Evolutionary conservation across 2,888 invertebrate genomes (phyloP).

Genomic region (Vannuccia rotundouncinata): DNA sequence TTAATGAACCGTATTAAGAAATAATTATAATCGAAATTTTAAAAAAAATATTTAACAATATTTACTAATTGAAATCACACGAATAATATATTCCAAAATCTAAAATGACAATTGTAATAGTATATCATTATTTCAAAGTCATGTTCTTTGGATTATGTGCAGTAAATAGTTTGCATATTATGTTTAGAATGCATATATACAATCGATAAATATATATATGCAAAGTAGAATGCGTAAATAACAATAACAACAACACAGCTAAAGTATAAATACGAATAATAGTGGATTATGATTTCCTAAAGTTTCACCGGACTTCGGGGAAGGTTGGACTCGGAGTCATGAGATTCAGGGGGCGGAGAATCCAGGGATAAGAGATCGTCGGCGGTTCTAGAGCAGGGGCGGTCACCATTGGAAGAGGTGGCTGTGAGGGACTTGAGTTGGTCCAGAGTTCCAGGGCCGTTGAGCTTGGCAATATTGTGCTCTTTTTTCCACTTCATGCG

Average conservation of each 20-base stretch:
- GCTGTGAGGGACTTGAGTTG: conserved; percentile 20
- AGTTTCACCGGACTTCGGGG: background rate
- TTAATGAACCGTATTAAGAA: too few relatives aligned
- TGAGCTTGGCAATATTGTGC: conserved; percentile 37
- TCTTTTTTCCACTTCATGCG: conserved; percentile 39
- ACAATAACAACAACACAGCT: too few relatives aligned
- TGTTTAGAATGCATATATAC: background rate
- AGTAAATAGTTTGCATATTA: background rate
- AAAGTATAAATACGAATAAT: too few relatives aligned
- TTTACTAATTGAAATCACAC: too few relatives aligned
- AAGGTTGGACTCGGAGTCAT: background rate
- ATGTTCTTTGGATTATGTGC: too few relatives aligned
- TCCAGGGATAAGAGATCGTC: background rate
- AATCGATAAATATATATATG: background rate
- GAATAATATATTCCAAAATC: too few relatives aligned
- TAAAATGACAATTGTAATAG: too few relatives aligned
- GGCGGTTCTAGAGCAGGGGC: background rate
- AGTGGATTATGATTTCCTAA: too few relatives aligned
- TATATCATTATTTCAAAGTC: too few relatives aligned
- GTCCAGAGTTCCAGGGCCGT: conserved; percentile 37
- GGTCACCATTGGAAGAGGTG: background rate
- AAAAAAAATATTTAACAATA: too few relatives aligned
- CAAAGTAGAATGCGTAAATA: background rate
- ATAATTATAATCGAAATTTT: too few relatives aligned
- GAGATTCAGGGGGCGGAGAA: background rate